These are phyloP conservation scores for Lateolabrax maculatus DNA, from an alignment of 2,797 vertebrate species.

Conservation along the genomic window DNA sequence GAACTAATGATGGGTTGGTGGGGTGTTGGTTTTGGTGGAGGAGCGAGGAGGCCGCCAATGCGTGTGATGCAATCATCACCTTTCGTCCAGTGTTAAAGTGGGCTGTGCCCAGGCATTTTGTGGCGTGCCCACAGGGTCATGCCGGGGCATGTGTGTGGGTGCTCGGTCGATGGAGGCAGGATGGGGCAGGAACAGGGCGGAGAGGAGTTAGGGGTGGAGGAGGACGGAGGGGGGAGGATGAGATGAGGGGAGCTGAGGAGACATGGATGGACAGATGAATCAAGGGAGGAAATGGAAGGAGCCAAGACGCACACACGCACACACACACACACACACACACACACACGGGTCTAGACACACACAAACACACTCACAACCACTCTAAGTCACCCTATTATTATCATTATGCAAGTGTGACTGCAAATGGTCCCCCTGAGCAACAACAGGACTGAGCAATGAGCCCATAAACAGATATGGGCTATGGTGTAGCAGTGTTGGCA, in stretches of 20 bases:
- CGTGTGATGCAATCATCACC: conserved; percentile 74
- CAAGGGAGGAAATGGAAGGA: conserved; percentile 35
- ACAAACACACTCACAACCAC: conserved; percentile 62
- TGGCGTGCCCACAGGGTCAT: conserved; percentile 54
- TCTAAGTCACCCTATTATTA: conserved; percentile 80
- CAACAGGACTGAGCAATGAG: conserved; percentile 77
- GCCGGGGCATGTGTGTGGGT: conserved; percentile 59
- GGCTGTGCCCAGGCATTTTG: conserved; percentile 51
- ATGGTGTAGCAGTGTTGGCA: conserved; percentile 72
- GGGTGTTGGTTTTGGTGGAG: conserved; percentile 63
- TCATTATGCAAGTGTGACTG: conserved; percentile 83
- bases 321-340: conserved; percentile 2
- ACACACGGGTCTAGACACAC: too few relatives aligned
- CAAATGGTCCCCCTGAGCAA: conserved; percentile 81
- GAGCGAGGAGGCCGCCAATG: conserved; percentile 26
- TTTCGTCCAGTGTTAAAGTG: conserved; percentile 60
- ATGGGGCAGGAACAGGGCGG: conserved; percentile 19
- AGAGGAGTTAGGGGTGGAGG: conserved; percentile 14
- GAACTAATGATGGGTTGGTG: conserved; percentile 78
- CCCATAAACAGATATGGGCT: conserved; percentile 77
- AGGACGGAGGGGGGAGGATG: not conserved
- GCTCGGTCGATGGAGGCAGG: conserved; percentile 33
- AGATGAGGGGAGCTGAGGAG: conserved; percentile 19
- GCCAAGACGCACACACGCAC: conserved; percentile 40
- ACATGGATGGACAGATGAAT: conserved; percentile 51